Conservation (phyloP, 1,140 invertebrate species). For the Heliothis virescens region DNA sequence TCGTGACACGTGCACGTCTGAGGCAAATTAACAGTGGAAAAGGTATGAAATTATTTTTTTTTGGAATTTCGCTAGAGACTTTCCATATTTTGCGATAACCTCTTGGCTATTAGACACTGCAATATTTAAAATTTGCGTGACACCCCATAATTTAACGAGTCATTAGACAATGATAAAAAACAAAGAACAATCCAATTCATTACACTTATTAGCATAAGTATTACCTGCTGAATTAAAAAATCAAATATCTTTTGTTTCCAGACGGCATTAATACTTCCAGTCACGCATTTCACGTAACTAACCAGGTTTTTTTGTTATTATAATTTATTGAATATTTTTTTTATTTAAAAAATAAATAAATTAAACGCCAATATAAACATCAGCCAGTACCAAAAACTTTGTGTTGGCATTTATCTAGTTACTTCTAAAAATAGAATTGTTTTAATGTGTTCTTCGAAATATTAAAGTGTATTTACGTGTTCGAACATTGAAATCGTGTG, state of each 20-base stretch:
- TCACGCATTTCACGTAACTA: conserved; percentile 18
- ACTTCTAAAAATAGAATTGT: neutral
- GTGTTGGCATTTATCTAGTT: conserved; percentile 1
- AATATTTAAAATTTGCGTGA: too few species aligned
- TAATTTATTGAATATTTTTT: conserved; percentile 25
- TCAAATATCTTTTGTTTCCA: conserved; percentile 23
- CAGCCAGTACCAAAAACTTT: conserved; percentile 1
- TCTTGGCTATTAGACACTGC: too few species aligned
- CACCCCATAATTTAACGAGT: neutral
- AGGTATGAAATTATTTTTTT: too few species aligned
- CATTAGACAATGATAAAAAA: neutral
- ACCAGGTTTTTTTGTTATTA: neutral
- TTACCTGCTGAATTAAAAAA: neutral
- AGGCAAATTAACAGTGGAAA: too few species aligned
- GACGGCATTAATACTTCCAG: conserved; percentile 17
- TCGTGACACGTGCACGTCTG: neutral
- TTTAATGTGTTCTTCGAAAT: conserved; percentile 32
- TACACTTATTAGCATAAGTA: conserved; percentile 22
- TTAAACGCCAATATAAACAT: neutral
- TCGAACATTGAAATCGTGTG: conserved; percentile 47
- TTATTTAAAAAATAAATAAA: conserved; percentile 11
- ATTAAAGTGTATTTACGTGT: conserved; percentile 55
- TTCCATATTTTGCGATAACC: too few species aligned
- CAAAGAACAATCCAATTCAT: neutral
- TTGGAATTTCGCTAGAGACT: too few species aligned